Evolutionary conservation across 2,888 invertebrate species (phyloP), one percentile per base, ranked within the genome.

Genomic region (Tinea semifulvella): DNA sequence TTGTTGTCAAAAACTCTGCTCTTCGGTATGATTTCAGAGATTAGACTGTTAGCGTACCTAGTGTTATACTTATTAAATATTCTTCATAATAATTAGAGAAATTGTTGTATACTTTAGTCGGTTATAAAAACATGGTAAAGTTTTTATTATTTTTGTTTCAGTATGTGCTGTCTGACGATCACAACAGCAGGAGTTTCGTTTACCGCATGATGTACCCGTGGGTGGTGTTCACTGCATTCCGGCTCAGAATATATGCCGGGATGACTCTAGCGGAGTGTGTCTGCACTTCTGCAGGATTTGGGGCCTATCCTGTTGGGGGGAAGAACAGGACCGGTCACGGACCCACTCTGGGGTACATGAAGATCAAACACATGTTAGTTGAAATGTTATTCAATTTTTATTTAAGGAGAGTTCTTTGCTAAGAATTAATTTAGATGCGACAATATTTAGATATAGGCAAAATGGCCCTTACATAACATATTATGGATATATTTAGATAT

Each of bases 191-290:
- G 16, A 85, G 88, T 13, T 88, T 92, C 53, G 58, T 91, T 49
- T 95, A 92, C 64, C 86, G 92, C 43, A 81, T 95, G 51, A 84
- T 92, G 73, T 97, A 93, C 65, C 90, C 94, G 51, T 91, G 92
- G 80, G 91, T 92, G 1, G 82, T 91, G 47, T 98, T 97, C 65
- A 86, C 92, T 40, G 88, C 88, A 45, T 97, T 98, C 70, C 88
- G 96, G 4, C 89, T 92, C 76, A 86, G 98, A 43, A 90, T 98
- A 52, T 98, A 95, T 64, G 85, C 89, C 10, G 98, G 96, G 0
- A 88, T 98, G 84, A 87, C 91, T 0, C 66, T 98, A 44, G 92
- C 96, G 0, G 97, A 98, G 70, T 91, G 92, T 65, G 92, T 94
- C n/a, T 96, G 96, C 60, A 92, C 93, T 11, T 88, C 92, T 67